A percentile compares a stretch with the other conserved stretches of the same genome.
Evolutionary conservation across 2,113 vertebrate genomes (phyloP).

Genomic region (Strix aluco): DNA sequence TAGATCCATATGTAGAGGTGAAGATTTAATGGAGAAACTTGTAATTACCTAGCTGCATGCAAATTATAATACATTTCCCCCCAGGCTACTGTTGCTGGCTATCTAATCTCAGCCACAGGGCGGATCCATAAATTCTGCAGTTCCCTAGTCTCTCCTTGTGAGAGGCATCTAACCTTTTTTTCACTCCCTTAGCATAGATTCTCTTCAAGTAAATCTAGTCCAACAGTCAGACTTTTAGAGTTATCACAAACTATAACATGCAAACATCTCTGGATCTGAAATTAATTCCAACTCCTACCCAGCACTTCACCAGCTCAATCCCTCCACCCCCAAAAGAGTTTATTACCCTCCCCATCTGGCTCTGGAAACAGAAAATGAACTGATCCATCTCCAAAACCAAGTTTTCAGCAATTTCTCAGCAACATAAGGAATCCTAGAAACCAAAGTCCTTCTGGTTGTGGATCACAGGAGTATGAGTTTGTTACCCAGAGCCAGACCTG

Average conservation of each 20-base stretch:
- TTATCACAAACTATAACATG: not conserved
- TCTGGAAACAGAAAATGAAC: not conserved
- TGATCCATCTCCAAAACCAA: rapidly evolving
- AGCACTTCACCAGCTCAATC: not conserved
- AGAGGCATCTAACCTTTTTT: not conserved
- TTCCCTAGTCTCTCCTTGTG: not conserved
- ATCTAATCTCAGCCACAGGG: constrained; percentile 39
- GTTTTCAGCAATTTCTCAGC: not conserved
- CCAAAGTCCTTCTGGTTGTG: not conserved
- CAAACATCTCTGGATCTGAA: not conserved
- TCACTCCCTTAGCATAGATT: not conserved
- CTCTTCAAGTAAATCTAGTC: not conserved
- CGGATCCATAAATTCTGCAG: constrained; percentile 4
- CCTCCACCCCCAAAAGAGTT: not conserved
- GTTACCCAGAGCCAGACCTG: not conserved
- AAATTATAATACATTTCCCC: constrained; percentile 30
- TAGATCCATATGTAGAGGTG: constrained; percentile 8
- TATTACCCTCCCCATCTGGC: not conserved
- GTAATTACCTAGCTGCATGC: constrained; percentile 56
- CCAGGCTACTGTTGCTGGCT: constrained; percentile 9
- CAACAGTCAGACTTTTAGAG: not conserved
- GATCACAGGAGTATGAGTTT: not conserved
- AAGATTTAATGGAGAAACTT: constrained; percentile 34
- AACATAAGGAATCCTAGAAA: not conserved
- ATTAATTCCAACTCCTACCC: constrained; percentile 22